These are phyloP conservation scores for Benthosema pterotum DNA, from an alignment of 2,797 vertebrate genomes.

Conservation along the genomic window DNA sequence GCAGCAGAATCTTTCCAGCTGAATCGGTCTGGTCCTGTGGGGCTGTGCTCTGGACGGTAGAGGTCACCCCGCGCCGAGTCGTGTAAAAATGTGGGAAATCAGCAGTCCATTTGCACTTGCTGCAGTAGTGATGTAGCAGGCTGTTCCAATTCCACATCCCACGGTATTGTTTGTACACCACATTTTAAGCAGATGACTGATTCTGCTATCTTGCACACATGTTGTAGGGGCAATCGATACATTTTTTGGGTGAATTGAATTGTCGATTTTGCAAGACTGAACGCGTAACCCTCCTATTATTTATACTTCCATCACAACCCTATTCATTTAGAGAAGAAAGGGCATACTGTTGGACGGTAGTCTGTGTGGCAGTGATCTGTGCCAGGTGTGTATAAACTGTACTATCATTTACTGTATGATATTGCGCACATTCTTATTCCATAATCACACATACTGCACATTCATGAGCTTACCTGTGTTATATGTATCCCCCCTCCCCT, in stretches of 20 bases:
- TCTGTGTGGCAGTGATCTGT: background rate
- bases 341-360: background rate
- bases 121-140: slow-evolving; percentile 47
- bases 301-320: no score
- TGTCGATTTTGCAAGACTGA: slow-evolving; percentile 23
- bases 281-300: background rate
- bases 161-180: slow-evolving; percentile 22
- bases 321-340: background rate
- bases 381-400: background rate
- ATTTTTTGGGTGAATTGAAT: slow-evolving; percentile 33
- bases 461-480: background rate
- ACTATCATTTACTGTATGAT: background rate
- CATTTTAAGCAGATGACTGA: slow-evolving; percentile 22
- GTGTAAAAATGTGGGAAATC: slow-evolving; percentile 65
- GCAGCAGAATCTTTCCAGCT: slow-evolving; percentile 43
- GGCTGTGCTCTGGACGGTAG: slow-evolving; percentile 41
- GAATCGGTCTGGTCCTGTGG: slow-evolving; percentile 57
- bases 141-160: slow-evolving; percentile 32
- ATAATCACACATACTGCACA: background rate
- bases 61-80: slow-evolving; percentile 69
- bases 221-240: slow-evolving; percentile 5
- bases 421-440: background rate
- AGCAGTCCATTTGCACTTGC: slow-evolving; percentile 59
- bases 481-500: background rate
- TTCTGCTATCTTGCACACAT: slow-evolving; percentile 14